These are phyloP conservation scores for Caracal caracal DNA, from an alignment of 2,113 vertebrate species.

Conservation along the genomic window DNA sequence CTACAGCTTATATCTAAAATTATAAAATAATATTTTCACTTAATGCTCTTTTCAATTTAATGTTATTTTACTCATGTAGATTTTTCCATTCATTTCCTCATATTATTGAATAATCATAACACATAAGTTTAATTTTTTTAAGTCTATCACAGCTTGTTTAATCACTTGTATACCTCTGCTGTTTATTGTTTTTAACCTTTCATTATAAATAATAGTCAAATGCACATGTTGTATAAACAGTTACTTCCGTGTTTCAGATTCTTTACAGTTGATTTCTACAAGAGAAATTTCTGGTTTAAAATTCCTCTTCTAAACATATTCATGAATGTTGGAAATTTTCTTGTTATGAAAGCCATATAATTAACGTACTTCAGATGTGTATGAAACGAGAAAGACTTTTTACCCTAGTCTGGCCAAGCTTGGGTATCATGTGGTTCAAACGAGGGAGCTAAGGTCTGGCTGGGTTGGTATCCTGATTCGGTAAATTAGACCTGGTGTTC, in stretches of 20 bases:
- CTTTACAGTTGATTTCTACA: neutral
- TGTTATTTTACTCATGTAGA: neutral
- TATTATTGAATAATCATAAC: neutral
- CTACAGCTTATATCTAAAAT: neutral
- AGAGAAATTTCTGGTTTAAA: neutral
- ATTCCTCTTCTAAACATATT: neutral
- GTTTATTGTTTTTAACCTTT: neutral
- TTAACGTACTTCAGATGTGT: neutral
- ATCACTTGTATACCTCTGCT: neutral
- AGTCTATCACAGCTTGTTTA: neutral
- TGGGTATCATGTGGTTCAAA: neutral
- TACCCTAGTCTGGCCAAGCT: neutral
- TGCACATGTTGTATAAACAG: neutral
- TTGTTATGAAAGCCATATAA: neutral
- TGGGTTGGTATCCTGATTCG: neutral
- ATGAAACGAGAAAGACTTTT: neutral
- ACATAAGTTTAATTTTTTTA: neutral
- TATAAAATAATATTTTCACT: neutral
- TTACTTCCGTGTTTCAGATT: neutral
- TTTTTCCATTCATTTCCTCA: neutral
- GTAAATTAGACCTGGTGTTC: neutral
- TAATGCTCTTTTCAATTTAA: neutral
- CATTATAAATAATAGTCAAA: neutral
- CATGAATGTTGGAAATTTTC: neutral
- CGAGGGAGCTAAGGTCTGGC: neutral